Conservation (phyloP, 2,797 vertebrate species). For the Notamacropus eugenii region DNA sequence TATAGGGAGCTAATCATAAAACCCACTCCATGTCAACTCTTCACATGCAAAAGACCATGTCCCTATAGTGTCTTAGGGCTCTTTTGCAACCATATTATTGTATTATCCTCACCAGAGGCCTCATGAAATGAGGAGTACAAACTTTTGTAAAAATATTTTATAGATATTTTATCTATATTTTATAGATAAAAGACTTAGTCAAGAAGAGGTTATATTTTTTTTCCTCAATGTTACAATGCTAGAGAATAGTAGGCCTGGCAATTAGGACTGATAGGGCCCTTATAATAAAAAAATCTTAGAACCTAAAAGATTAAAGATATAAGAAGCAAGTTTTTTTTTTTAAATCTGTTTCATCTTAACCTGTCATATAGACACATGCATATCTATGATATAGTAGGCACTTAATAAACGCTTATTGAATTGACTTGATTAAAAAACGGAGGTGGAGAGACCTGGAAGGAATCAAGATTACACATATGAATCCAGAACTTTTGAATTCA, state of each 20-base stretch:
- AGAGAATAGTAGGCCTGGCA: neutral
- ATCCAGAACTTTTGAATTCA: neutral
- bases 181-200: neutral
- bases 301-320: neutral
- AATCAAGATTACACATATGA: neutral
- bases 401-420: neutral
- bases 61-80: neutral
- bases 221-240: neutral
- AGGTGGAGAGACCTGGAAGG: neutral
- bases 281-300: neutral
- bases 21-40: neutral
- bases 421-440: neutral
- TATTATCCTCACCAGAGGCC: neutral
- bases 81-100: neutral
- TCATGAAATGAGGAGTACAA: neutral
- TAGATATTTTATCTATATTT: neutral
- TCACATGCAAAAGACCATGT: neutral
- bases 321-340: neutral
- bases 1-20: neutral
- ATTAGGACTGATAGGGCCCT: neutral
- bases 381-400: neutral
- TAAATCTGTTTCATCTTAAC: neutral
- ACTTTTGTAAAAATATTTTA: neutral
- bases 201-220: neutral
- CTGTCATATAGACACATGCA: neutral